Percentiles rank a stretch among this genome's conserved stretches.
These are phyloP conservation scores for Gymnothorax reevesii DNA, from an alignment of 2,797 vertebrate genomes.

Conservation along the genomic window DNA sequence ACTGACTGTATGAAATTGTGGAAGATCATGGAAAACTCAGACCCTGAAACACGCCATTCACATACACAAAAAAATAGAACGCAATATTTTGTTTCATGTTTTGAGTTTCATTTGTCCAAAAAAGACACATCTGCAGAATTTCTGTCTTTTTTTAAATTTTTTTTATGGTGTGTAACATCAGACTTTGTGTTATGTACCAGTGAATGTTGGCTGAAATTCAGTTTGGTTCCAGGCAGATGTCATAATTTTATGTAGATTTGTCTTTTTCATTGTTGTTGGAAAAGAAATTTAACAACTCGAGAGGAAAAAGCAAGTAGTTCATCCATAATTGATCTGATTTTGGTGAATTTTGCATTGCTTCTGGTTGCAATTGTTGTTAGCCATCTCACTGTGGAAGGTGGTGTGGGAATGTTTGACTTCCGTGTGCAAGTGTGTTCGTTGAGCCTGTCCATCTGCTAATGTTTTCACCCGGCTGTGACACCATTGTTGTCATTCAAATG, in stretches of 20 bases:
- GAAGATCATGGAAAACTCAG: neutral
- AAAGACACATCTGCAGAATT: neutral
- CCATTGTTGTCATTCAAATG: neutral
- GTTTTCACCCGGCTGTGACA: neutral
- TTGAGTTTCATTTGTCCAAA: neutral
- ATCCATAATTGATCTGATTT: slow-evolving; percentile 20
- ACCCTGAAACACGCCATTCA: neutral
- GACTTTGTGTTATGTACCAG: neutral
- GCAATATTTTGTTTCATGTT: no score
- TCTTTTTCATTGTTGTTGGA: neutral
- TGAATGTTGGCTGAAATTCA: neutral
- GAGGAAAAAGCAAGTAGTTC: neutral
- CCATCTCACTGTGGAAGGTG: neutral
- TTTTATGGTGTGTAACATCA: no score
- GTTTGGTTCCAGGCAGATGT: neutral
- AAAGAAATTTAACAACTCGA: neutral
- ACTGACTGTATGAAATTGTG: neutral
- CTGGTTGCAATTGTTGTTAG: neutral
- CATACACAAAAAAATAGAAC: no score
- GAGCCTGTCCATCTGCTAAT: neutral
- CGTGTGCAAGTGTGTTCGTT: neutral
- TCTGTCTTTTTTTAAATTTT: no score
- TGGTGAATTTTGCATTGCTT: neutral
- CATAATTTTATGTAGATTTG: neutral
- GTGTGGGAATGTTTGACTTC: neutral